Evolutionary conservation across 1,140 invertebrate species (phyloP), one percentile per base, ranked within the genome.

Genomic region (Meloidogyne hapla): DNA sequence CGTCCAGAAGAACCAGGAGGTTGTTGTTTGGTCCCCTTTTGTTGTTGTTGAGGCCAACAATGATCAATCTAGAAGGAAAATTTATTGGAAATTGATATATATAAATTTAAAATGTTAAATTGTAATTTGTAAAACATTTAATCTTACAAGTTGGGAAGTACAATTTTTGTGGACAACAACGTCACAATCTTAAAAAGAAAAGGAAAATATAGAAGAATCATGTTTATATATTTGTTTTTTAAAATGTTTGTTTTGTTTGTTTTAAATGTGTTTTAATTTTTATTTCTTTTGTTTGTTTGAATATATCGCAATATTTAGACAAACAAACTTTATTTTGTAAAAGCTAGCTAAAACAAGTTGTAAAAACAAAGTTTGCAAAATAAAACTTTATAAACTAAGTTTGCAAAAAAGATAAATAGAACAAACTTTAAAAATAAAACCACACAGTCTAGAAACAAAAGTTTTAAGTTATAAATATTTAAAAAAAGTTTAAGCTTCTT

Each of bases 81-180:
- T 33, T 33, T 33, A 8, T 33, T 33, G 33, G 3, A 33, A 33
- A 4, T 33, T 73, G 48, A n/a, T 21, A 6, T 26, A 61, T 18
- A 18, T 45, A 4, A 56, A 48, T 25, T 61, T n/a, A 18, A 48
- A 62, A 18, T 4, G 2, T 62, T 48, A 8, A 18, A 2, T 71
- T 12, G 2, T 8, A 48, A 62, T 38, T 48, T n/a, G 0, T 2
- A 1, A 25, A n/a, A 13, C 9, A 42, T 45, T 42, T 25, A 26
- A 25, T 56, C 40, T 45, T 64, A 76, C 77, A 15, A 86, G 77
- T 15, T 80, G 70, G 5, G 78, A 73, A 23, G 85, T 81, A 28
- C 85, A 86, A 23, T 87, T 82, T 56, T 87, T 84, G 75, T 86
- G 85, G 92, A 93, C 89, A 94, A 91, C 89, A 91, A 91, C 74